Evolutionary conservation across 2,797 vertebrate species (phyloP).

Genomic region (Loris lydekkerianus): DNA sequence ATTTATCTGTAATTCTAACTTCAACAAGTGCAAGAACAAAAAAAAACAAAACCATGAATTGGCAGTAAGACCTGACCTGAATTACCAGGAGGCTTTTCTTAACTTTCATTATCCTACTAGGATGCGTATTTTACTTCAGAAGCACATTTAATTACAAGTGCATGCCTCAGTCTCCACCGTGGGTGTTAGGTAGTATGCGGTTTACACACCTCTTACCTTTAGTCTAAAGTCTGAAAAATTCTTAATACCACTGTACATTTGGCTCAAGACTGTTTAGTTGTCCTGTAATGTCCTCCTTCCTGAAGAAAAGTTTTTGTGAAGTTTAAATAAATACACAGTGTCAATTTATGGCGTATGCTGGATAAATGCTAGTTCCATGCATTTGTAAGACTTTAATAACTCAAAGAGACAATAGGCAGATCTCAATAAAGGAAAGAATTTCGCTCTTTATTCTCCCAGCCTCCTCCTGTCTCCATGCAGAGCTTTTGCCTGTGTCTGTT

Average conservation of each 20-base stretch:
- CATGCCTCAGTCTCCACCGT: background rate
- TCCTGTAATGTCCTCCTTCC: background rate
- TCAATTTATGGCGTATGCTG: background rate
- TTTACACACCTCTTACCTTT: background rate
- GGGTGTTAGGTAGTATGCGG: background rate
- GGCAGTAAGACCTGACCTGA: background rate
- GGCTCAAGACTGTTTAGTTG: background rate
- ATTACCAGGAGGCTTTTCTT: background rate
- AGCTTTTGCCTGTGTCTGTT: background rate
- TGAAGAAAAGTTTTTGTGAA: background rate
- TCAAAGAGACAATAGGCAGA: background rate
- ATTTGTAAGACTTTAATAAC: background rate
- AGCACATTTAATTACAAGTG: background rate
- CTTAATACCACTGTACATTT: background rate
- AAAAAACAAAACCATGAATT: background rate
- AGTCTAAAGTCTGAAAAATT: background rate
- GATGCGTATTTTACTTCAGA: background rate
- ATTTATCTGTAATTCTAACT: background rate
- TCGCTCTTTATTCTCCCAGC: background rate
- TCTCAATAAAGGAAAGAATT: background rate
- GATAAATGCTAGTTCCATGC: background rate
- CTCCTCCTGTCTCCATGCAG: background rate
- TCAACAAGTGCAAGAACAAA: background rate
- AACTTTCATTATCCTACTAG: background rate
- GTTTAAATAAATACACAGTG: background rate